A percentile compares a stretch with the other conserved stretches of the same genome.
Conservation (phyloP, 2,797 vertebrate species). For the Neopelma chrysocephalum region DNA sequence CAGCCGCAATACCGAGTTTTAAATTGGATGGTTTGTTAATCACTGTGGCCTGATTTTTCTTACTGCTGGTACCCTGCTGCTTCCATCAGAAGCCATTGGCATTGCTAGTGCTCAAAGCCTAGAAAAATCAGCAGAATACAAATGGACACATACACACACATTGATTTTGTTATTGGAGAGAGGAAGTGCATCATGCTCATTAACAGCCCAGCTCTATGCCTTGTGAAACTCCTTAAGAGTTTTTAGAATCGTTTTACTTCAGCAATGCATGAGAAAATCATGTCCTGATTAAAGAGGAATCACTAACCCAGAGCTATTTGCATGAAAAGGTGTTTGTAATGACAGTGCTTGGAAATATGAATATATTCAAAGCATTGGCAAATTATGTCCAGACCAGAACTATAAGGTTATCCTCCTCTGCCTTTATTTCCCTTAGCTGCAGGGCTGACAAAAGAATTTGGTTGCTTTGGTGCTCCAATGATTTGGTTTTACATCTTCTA, state of each 20-base stretch:
- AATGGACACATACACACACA: background rate
- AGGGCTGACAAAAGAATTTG: background rate
- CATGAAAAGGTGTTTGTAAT: background rate
- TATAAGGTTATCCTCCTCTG: background rate
- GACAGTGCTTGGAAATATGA: background rate
- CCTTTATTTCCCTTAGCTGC: background rate
- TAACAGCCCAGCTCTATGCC: background rate
- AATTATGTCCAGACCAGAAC: background rate
- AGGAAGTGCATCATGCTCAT: background rate
- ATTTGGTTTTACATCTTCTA: background rate
- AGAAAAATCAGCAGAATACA: constrained; percentile 4
- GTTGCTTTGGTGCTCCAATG: background rate
- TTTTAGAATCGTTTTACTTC: background rate
- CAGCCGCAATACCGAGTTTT: background rate
- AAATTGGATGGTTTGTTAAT: background rate
- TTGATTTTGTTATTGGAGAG: background rate
- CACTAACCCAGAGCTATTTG: background rate
- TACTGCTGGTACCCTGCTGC: background rate
- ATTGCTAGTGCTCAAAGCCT: background rate
- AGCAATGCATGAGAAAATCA: background rate
- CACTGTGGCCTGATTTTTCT: constrained; percentile 9
- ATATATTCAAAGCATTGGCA: background rate
- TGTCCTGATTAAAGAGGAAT: background rate
- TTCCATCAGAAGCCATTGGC: background rate
- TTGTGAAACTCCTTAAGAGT: background rate